These are phyloP conservation scores for Sinodicranocentrus sp. DNA, from an alignment of 2,888 invertebrate genomes.

Conservation along the genomic window DNA sequence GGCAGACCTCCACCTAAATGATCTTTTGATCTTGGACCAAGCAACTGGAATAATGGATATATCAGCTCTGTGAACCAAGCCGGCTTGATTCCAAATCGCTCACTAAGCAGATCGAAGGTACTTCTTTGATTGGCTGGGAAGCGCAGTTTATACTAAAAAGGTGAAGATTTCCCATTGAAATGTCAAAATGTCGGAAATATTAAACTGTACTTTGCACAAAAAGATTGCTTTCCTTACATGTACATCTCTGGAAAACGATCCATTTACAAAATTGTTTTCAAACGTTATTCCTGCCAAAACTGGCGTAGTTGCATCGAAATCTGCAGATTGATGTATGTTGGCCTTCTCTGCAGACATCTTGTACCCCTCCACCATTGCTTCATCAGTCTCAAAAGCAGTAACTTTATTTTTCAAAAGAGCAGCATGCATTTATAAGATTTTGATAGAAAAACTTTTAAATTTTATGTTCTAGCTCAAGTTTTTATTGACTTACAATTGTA, in stretches of 20 bases:
- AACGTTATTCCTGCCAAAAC: slow-evolving; percentile 74
- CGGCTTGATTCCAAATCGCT: slow-evolving; percentile 72
- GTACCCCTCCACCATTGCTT: slow-evolving; percentile 70
- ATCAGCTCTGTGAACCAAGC: slow-evolving; percentile 85
- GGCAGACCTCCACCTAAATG: slow-evolving; percentile 56
- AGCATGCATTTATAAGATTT: no score
- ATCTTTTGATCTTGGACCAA: slow-evolving; percentile 83
- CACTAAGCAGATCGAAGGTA: slow-evolving; percentile 73
- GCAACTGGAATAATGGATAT: slow-evolving; percentile 83
- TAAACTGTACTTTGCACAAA: no score
- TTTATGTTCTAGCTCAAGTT: no score
- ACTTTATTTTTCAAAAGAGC: slow-evolving; percentile 46
- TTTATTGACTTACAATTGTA: slow-evolving; percentile 75
- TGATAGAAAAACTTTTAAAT: neutral
- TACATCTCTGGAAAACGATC: slow-evolving; percentile 67
- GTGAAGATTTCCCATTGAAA: neutral
- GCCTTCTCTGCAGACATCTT: slow-evolving; percentile 50
- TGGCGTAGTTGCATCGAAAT: slow-evolving; percentile 69
- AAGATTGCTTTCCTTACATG: no score
- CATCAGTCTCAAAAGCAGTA: slow-evolving; percentile 72
- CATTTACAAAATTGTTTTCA: slow-evolving; percentile 67
- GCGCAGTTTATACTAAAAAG: slow-evolving; percentile 70
- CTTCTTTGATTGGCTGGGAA: slow-evolving; percentile 75
- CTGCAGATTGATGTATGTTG: slow-evolving; percentile 49
- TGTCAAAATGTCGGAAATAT: neutral